phyloP scores from a whole-genome alignment of 2,113 vertebrate genomes.

The Labeo catla region DNA sequence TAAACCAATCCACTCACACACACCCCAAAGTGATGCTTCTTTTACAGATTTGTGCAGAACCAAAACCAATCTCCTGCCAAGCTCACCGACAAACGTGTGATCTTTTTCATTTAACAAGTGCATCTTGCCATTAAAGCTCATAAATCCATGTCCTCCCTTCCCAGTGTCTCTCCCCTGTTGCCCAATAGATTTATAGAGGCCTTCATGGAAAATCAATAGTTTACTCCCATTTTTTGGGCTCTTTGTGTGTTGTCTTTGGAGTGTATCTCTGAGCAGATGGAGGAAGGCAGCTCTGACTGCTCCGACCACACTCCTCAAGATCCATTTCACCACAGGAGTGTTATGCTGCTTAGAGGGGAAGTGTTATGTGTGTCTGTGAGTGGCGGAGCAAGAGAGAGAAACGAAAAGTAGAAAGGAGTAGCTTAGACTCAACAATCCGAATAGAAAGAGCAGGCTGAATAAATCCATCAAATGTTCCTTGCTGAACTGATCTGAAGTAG shows the following conservation, averaged over 20 bases:
- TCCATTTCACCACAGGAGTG: constrained; percentile 30
- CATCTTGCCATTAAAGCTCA: neutral
- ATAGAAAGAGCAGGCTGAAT: neutral
- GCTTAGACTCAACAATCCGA: neutral
- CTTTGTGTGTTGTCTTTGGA: constrained; percentile 34
- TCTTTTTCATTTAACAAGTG: constrained; percentile 42
- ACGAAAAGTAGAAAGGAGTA: neutral
- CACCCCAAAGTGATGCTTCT: constrained; percentile 4
- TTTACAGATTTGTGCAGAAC: constrained; percentile 29
- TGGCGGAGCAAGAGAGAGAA: neutral
- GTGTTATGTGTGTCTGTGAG: constrained; percentile 37
- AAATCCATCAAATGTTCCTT: neutral
- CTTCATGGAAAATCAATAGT: constrained; percentile 43
- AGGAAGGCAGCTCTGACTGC: constrained; percentile 5
- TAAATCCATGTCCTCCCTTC: constrained; percentile 34
- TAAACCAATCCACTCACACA: constrained; percentile 13
- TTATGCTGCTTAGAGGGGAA: constrained; percentile 29
- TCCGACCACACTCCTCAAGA: constrained; percentile 13
- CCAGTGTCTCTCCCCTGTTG: neutral
- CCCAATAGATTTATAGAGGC: constrained; percentile 23
- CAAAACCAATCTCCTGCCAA: constrained; percentile 30
- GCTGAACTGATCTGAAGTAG: neutral
- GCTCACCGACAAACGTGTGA: constrained; percentile 25
- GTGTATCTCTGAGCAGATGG: constrained; percentile 37
- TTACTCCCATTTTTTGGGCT: constrained; percentile 1